Percentiles rank a stretch among this genome's conserved stretches.
These are phyloP conservation scores for Lepilemur ruficaudatus DNA, from an alignment of 2,797 vertebrate species.

Conservation along the genomic window DNA sequence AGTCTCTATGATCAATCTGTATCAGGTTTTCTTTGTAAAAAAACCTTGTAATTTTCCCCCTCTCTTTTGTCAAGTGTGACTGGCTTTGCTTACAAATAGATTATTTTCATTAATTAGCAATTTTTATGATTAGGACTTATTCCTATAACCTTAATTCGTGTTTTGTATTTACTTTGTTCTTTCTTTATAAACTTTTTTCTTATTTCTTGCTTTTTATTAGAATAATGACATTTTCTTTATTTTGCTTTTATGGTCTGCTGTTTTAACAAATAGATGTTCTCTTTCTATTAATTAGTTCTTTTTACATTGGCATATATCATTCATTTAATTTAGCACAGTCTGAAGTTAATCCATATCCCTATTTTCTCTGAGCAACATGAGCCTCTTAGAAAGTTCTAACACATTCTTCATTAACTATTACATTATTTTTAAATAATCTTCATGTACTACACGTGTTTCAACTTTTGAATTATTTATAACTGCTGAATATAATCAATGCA, in stretches of 20 bases:
- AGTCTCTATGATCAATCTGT: background rate
- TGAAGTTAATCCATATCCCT: background rate
- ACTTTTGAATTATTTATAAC: background rate
- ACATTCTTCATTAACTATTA: background rate
- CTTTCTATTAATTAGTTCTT: background rate
- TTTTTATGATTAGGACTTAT: background rate
- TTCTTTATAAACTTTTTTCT: background rate
- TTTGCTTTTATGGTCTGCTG: background rate
- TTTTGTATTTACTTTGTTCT: background rate
- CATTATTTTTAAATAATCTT: background rate
- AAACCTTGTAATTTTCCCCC: background rate
- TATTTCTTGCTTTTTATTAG: background rate
- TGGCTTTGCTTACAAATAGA: background rate
- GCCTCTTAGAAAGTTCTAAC: background rate
- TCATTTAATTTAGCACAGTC: background rate
- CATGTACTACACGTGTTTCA: background rate
- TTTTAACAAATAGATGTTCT: background rate
- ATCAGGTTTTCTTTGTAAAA: background rate
- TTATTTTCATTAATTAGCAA: background rate
- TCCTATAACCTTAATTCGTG: background rate
- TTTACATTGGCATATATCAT: background rate
- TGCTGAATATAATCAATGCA: background rate
- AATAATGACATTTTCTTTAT: background rate
- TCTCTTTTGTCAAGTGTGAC: background rate
- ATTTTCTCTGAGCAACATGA: background rate